Evolutionary conservation across 2,113 vertebrate genomes (phyloP).

Genomic region (Nycticryphes semicollaris): DNA sequence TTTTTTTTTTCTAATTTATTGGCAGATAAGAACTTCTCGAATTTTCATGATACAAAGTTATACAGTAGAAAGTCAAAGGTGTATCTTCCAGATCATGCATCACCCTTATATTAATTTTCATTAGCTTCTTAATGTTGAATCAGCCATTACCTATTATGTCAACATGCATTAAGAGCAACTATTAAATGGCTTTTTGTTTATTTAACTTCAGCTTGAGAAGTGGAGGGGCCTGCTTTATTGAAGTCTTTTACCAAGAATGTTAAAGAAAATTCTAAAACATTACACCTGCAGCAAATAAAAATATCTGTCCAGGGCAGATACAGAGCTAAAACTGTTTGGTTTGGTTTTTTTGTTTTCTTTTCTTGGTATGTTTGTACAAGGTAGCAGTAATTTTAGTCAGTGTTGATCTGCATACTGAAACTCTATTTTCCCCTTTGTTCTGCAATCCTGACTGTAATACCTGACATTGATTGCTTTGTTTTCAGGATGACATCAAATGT

Average conservation of each 20-base stretch:
- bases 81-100: background rate
- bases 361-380: background rate
- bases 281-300: background rate
- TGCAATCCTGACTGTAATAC: background rate
- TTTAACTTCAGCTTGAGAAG: background rate
- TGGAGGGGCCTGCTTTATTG: background rate
- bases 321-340: background rate
- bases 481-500: background rate
- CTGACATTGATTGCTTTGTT: background rate
- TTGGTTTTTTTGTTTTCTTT: background rate
- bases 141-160: constrained; percentile 11
- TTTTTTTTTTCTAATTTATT: background rate
- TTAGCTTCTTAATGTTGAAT: constrained; percentile 14
- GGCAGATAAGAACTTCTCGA: background rate
- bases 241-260: constrained; percentile 1
- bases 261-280: background rate
- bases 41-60: background rate
- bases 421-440: background rate
- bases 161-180: constrained; percentile 18
- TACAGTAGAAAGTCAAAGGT: constrained; percentile 31
- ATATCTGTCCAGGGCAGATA: background rate
- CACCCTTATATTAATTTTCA: constrained; percentile 31
- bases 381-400: background rate
- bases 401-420: background rate
- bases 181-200: constrained; percentile 45